Evolutionary conservation across 2,113 vertebrate genomes (phyloP).

Genomic region (Neodontobutis hainanensis): DNA sequence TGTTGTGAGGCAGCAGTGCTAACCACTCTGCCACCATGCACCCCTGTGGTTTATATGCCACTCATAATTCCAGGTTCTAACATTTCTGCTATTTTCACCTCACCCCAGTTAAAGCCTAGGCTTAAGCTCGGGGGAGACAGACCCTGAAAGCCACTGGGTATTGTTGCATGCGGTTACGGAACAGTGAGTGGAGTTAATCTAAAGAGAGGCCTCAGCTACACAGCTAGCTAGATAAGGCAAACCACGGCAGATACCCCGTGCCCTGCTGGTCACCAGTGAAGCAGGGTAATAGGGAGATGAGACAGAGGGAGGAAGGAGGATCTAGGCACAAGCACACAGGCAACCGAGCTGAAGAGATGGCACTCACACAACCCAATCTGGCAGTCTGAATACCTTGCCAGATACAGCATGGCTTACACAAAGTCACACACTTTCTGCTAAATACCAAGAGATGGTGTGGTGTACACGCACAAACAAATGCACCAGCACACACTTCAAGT

Average conservation of each 20-base stretch:
- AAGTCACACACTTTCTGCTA: slow-evolving; percentile 61
- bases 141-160: slow-evolving; percentile 38
- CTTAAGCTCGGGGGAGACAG: slow-evolving; percentile 12
- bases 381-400: slow-evolving; percentile 76
- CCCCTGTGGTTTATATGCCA: background rate
- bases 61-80: slow-evolving; percentile 27
- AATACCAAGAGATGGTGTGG: slow-evolving; percentile 60
- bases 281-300: slow-evolving; percentile 46
- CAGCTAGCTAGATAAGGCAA: slow-evolving; percentile 39
- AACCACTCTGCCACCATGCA: slow-evolving; percentile 18
- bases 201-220: slow-evolving; percentile 20
- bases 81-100: slow-evolving; percentile 41
- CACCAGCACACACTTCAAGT: slow-evolving; percentile 38
- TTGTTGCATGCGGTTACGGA: slow-evolving; percentile 50
- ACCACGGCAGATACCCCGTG: slow-evolving; percentile 36
- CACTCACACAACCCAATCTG: slow-evolving; percentile 76
- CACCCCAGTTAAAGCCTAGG: slow-evolving; percentile 20
- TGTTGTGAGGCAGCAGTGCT: too few relatives aligned
- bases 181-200: slow-evolving; percentile 54
- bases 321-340: slow-evolving; percentile 41
- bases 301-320: slow-evolving; percentile 35
- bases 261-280: slow-evolving; percentile 52
- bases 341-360: slow-evolving; percentile 71
- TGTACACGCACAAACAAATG: slow-evolving; percentile 29
- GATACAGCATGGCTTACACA: slow-evolving; percentile 65